Evolutionary conservation across 2,797 vertebrate species (phyloP).

Genomic region (Gallinago stenura): DNA sequence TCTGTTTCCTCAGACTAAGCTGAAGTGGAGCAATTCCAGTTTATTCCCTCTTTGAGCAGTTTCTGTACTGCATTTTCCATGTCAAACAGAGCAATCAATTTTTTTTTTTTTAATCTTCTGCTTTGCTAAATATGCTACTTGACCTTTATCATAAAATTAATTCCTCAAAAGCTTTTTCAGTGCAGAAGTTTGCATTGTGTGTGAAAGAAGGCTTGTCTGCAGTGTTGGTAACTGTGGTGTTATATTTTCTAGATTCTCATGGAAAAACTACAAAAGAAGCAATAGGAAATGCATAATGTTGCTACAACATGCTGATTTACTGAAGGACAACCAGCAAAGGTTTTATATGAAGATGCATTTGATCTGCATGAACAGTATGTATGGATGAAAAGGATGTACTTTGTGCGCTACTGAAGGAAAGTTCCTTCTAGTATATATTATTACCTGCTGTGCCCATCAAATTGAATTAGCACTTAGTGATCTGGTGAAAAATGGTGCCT

Average conservation of each 20-base stretch:
- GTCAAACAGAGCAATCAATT: neutral
- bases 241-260: neutral
- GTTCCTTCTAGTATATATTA: neutral
- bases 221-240: neutral
- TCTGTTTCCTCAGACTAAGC: neutral
- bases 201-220: neutral
- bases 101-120: neutral
- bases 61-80: neutral
- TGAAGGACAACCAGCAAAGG: neutral
- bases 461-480: constrained; percentile 68
- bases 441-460: constrained; percentile 43
- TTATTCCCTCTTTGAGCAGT: neutral
- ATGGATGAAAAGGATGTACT: constrained; percentile 5
- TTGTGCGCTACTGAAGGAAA: neutral
- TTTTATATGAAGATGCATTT: constrained; percentile 40
- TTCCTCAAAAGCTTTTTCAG: neutral
- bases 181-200: neutral
- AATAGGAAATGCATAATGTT: neutral
- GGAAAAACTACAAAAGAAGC: constrained; percentile 24
- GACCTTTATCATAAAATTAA: neutral
- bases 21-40: neutral
- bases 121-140: neutral
- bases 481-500: constrained; percentile 57
- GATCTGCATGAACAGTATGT: constrained; percentile 18
- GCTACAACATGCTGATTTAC: neutral